Conservation (phyloP, 2,797 vertebrate genomes). For the Mionectes olivaceus region DNA sequence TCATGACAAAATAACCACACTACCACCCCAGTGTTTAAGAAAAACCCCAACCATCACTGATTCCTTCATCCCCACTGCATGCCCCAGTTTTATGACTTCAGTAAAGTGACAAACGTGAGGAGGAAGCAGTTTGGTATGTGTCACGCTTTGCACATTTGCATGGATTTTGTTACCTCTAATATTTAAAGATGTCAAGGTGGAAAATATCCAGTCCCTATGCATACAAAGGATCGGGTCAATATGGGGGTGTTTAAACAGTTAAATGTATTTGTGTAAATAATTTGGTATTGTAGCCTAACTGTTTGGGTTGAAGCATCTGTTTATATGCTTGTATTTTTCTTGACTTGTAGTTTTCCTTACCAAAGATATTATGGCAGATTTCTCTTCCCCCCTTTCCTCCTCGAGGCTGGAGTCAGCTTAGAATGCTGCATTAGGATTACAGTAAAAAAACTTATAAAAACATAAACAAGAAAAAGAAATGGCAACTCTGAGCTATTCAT, state of each 20-base stretch:
- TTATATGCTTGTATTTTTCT: neutral
- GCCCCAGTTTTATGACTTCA: constrained; percentile 2
- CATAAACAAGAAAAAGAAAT: neutral
- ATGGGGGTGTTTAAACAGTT: neutral
- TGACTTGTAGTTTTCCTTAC: neutral
- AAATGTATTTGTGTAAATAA: neutral
- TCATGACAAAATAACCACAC: neutral
- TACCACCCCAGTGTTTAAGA: neutral
- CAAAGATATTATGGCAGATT: neutral
- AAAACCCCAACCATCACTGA: fast-evolving
- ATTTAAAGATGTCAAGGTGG: constrained; percentile 36
- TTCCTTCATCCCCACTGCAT: neutral
- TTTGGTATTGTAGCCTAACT: neutral
- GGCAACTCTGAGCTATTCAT: neutral
- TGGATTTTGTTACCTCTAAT: constrained; percentile 53
- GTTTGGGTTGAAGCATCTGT: neutral
- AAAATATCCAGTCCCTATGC: constrained; percentile 10
- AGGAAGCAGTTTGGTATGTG: constrained; percentile 38
- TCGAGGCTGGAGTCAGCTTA: neutral
- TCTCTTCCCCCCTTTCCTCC: neutral
- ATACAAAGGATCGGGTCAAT: neutral
- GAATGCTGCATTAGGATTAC: constrained; percentile 14
- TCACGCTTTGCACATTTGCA: constrained; percentile 18
- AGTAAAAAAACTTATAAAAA: constrained; percentile 24
- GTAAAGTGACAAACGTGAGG: constrained; percentile 19